A percentile compares a stretch with the other conserved stretches of the same genome.
phyloP scores from a whole-genome alignment of 2,797 vertebrate species.

The Acanthopagrus latus region DNA sequence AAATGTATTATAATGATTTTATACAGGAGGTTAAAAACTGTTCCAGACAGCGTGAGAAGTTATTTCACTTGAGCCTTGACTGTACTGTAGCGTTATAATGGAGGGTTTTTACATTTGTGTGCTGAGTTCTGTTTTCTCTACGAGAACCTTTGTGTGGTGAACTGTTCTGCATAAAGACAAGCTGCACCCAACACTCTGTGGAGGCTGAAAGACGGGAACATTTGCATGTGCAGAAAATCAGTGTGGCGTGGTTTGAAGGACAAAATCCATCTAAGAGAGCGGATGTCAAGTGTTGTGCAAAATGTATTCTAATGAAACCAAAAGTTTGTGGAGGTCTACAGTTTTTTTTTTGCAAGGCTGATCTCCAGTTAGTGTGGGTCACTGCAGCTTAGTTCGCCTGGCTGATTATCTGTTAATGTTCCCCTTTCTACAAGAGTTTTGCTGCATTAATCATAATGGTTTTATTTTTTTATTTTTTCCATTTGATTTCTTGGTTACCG shows the following conservation, averaged over 20 bases:
- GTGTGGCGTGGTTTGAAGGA: background rate
- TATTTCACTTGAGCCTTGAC: no score
- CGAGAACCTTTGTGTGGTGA: background rate
- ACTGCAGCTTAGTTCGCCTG: background rate
- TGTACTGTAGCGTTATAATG: no score
- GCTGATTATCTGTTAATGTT: slow-evolving; percentile 13
- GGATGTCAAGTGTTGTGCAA: slow-evolving; percentile 6
- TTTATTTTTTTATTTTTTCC: background rate
- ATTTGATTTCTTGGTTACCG: slow-evolving; percentile 24
- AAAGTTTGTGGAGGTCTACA: slow-evolving; percentile 6
- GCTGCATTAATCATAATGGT: slow-evolving; percentile 4
- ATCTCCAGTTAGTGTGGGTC: slow-evolving; percentile 1
- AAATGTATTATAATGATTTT: background rate
- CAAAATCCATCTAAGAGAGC: background rate
- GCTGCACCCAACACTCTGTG: background rate
- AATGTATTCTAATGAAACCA: slow-evolving; percentile 15
- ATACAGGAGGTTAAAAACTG: background rate
- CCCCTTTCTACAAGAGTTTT: background rate
- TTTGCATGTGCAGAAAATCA: slow-evolving; percentile 12
- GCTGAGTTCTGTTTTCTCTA: background rate
- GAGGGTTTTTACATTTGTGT: background rate
- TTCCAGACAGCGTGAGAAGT: background rate
- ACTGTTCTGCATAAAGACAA: background rate
- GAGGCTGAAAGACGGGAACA: background rate
- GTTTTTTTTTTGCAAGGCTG: slow-evolving; percentile 3